Evolutionary conservation across 2,113 vertebrate genomes (phyloP).

Genomic region (Cynocephalus volans): DNA sequence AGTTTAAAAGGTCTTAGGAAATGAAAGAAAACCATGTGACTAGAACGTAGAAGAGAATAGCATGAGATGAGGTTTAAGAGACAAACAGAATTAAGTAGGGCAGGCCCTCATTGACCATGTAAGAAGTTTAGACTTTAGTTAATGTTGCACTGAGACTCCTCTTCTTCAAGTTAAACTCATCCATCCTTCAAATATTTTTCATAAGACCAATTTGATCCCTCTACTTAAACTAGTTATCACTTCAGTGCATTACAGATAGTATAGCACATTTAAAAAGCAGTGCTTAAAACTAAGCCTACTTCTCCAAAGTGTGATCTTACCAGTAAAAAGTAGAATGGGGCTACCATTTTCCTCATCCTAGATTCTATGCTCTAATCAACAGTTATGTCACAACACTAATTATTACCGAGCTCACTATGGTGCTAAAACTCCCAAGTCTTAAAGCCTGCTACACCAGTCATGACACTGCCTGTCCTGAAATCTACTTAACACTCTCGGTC

Average conservation of each 20-base stretch:
- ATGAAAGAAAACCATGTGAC: not conserved
- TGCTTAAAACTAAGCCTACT: slow-evolving; percentile 43
- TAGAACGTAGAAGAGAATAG: not conserved
- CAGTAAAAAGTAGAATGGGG: not conserved
- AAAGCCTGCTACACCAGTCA: slow-evolving; percentile 5
- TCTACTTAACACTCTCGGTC: not conserved
- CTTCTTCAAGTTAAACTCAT: slow-evolving; percentile 43
- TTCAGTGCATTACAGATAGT: not conserved
- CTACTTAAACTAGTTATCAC: not conserved
- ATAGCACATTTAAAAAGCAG: slow-evolving; percentile 29
- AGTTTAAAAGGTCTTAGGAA: not conserved
- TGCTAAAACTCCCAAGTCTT: not conserved
- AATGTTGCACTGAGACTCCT: slow-evolving; percentile 7
- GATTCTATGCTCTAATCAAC: not conserved
- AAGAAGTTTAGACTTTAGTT: slow-evolving; percentile 36
- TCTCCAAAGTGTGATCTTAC: slow-evolving; percentile 7
- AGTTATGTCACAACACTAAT: not conserved
- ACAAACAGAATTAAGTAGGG: not conserved
- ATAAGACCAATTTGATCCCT: slow-evolving; percentile 1
- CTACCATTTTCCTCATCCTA: not conserved
- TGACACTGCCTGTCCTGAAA: not conserved
- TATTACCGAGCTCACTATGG: not conserved
- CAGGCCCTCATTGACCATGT: not conserved
- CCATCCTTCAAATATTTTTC: slow-evolving; percentile 39
- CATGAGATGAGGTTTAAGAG: not conserved